phyloP scores from a whole-genome alignment of 2,797 vertebrate genomes.

The Manis javanica region DNA sequence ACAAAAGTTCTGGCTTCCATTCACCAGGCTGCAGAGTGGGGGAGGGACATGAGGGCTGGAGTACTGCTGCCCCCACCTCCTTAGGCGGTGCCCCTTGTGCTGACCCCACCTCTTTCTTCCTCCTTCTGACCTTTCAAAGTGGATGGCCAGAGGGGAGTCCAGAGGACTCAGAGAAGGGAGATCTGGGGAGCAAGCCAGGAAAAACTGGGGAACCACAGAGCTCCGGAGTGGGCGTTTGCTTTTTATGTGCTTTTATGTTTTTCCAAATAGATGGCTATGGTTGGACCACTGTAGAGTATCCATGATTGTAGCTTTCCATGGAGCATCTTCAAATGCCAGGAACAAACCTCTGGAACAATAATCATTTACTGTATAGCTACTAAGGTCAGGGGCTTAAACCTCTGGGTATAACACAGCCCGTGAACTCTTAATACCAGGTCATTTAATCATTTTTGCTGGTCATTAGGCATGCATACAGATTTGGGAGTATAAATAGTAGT shows the following conservation, averaged over 20 bases:
- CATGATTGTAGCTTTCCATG: background rate
- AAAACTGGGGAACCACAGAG: background rate
- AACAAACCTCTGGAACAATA: background rate
- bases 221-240: background rate
- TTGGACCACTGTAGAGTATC: background rate
- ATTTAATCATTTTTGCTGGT: background rate
- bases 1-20: background rate
- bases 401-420: background rate
- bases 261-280: background rate
- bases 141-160: background rate
- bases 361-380: background rate
- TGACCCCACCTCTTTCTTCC: background rate
- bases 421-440: background rate
- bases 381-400: background rate
- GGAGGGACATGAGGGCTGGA: background rate
- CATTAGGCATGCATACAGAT: background rate
- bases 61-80: background rate
- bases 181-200: background rate
- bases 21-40: background rate
- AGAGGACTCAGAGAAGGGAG: background rate
- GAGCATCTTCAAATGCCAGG: background rate
- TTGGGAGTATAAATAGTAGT: background rate
- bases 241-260: background rate
- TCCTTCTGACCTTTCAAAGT: background rate
- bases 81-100: no score